Base-by-base conservation (phyloP, 2,113 vertebrate species). In the Microcebus tavaratra region DNA sequence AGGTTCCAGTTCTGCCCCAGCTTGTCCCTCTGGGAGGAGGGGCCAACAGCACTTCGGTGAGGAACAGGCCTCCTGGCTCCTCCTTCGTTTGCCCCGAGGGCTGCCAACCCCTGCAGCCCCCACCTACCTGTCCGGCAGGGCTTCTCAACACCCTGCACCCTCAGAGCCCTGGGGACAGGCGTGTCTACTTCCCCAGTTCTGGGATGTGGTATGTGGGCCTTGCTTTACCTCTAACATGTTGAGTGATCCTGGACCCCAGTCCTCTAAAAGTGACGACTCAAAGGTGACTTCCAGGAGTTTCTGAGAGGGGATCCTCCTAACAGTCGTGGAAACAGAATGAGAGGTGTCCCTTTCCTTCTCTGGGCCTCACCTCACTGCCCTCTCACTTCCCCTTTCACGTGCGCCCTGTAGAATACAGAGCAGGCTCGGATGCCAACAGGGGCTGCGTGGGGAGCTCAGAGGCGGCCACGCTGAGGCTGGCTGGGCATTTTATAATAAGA, bases 271-370 rank as follows among this genome's bases (percentile, higher is more conserved):
- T 53, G 20, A 75, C 67, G 61, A 36, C 17, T n/a, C 14, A 36
- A 42, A 36, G 36, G 34, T 39, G 29, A 73, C 78, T 83, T 86
- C 29, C 29, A 53, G 57, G 94, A 57, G 45, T 88, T 95, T 96
- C 86, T 81, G 29, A 90, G 86, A 88, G 23, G 34, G 21, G 39
- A 27, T 79, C 31, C 29, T 39, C 17, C 68, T 67, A 39, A 50
- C 4, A 11, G 18, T 48, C 11, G 34, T 39, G 31, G n/a, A 75
- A 83, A 36, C 7, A 86, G 59, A 50, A 50, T 8, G 12, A 5
- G 39, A 50, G 50, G 8, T 8, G n/a, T 68, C 78, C 6, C 31
- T 65, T 39, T 67, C 10, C 42, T n/a, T 70, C 82, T 61, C 21
- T 21, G 14, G 57, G 42, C 42, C 42, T 63, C 34, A 34, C 21